Base-by-base conservation (phyloP, 2,888 invertebrate genomes). In the Elegia similella region DNA sequence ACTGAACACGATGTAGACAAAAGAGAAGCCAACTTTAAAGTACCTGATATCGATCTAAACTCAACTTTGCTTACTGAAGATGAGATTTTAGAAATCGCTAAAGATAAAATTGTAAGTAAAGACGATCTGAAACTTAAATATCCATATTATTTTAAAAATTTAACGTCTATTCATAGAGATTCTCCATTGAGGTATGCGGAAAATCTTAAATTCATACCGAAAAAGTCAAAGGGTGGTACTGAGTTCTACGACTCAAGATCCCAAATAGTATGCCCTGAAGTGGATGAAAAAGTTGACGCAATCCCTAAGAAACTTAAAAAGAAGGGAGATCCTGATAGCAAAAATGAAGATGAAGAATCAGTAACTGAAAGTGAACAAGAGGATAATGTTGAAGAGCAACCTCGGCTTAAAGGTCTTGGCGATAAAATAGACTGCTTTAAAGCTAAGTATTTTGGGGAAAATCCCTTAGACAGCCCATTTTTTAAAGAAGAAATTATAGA, bases 391-490 rank as follows among this genome's bases (percentile, higher is more conserved):
- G 83, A 86, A 62, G 75, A 89, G 64, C 77, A 80, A 56, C 92
- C 92, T 0, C 89, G 95, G 57, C 80, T 96, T 0, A 82, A 83
- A 60, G 93, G 94, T 1, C 81, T 96, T 17, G 96, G 95, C 0
- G 94, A 95, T 63, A 95, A 95, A 85, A 94, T 96, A 16, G 94
- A 95, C 63, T 96, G 96, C 70, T 93, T 95, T 30, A 95, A 95
- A 78, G 87, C 89, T 0, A 95, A 95, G 84, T 95, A 94, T 76
- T 96, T 96, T 75, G 96, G 95, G 0, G 88, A 92, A 60, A 93
- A 96, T 77, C 96, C 96, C 0, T 80, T 96, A 56, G 95, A 95
- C 66, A 96, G 94, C 83, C 96, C 95, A 0, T 89, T 96, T 65
- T 96, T 96, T 68, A 82, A 86, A 59, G 94, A 94, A 84, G 89